A percentile compares a stretch with the other conserved stretches of the same genome.
These are phyloP conservation scores for Pammene fasciana DNA, from an alignment of 2,888 invertebrate species.

Conservation along the genomic window DNA sequence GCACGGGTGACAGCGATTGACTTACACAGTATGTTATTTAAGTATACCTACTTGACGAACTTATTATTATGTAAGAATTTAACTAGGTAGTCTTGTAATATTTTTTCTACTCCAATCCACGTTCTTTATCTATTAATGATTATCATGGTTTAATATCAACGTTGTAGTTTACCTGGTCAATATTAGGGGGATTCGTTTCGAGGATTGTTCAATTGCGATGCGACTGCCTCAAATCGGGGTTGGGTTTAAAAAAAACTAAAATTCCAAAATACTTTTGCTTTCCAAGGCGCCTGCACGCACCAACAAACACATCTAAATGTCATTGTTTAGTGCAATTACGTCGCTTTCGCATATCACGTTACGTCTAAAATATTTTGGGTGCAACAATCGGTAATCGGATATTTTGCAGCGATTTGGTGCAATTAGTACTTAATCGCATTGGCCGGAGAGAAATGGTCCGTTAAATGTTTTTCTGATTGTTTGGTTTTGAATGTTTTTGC, in stretches of 20 bases:
- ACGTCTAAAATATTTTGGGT: slow-evolving; percentile 66
- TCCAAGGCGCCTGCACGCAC: slow-evolving; percentile 47
- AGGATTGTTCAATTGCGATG: not conserved
- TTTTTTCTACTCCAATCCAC: too few species aligned
- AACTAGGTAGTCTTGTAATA: too few species aligned
- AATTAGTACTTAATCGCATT: slow-evolving; percentile 48
- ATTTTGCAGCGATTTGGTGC: slow-evolving; percentile 57
- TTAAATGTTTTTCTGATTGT: slow-evolving; percentile 22
- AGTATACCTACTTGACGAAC: too few species aligned
- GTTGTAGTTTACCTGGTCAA: too few species aligned
- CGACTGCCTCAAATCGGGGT: not conserved
- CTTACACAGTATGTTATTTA: too few species aligned
- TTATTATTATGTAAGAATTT: too few species aligned
- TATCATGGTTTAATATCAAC: too few species aligned
- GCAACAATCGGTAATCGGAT: slow-evolving; percentile 65
- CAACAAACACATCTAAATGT: slow-evolving; percentile 55
- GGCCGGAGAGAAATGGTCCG: slow-evolving; percentile 35
- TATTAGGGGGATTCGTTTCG: not conserved
- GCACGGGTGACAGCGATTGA: too few species aligned
- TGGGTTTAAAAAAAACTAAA: not conserved
- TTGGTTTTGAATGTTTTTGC: slow-evolving; percentile 9
- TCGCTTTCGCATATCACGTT: slow-evolving; percentile 59
- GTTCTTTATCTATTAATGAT: too few species aligned
- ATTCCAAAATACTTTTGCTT: slow-evolving; percentile 21
- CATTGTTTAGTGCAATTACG: slow-evolving; percentile 75